Percentiles rank a stretch among this genome's conserved stretches.
phyloP scores from a whole-genome alignment of 2,113 vertebrate species.

The Catharus bicknelli region DNA sequence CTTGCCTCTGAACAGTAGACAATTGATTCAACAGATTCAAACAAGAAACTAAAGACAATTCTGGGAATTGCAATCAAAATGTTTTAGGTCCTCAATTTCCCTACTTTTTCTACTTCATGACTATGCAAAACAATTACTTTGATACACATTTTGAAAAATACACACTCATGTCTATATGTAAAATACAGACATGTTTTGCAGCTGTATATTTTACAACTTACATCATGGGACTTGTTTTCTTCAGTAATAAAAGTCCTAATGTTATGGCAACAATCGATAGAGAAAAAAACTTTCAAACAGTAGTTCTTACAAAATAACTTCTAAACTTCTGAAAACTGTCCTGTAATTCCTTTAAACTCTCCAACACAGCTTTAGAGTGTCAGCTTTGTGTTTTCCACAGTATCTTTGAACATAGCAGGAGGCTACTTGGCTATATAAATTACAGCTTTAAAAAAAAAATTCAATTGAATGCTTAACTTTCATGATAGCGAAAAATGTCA shows the following conservation, averaged over 20 bases:
- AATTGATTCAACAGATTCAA: background rate
- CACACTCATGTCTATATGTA: background rate
- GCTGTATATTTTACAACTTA: background rate
- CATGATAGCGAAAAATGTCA: background rate
- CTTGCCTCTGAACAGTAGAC: background rate
- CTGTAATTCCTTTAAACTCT: background rate
- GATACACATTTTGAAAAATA: background rate
- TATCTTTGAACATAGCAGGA: background rate
- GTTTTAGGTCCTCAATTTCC: background rate
- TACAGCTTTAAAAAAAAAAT: background rate
- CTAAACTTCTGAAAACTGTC: background rate
- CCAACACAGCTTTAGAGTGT: background rate
- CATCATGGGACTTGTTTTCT: background rate
- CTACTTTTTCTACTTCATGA: background rate
- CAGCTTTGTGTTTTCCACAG: background rate
- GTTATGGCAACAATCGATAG: background rate
- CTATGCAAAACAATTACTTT: background rate
- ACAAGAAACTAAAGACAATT: background rate
- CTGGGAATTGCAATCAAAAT: background rate
- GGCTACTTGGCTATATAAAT: background rate
- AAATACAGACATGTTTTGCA: background rate
- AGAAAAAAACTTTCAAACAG: background rate
- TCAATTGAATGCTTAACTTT: background rate
- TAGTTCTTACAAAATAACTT: background rate
- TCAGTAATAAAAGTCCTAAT: background rate